Evolutionary conservation across 2,797 vertebrate genomes (phyloP), one percentile per base, ranked within the genome.

Genomic region (Pelodytes ibericus): DNA sequence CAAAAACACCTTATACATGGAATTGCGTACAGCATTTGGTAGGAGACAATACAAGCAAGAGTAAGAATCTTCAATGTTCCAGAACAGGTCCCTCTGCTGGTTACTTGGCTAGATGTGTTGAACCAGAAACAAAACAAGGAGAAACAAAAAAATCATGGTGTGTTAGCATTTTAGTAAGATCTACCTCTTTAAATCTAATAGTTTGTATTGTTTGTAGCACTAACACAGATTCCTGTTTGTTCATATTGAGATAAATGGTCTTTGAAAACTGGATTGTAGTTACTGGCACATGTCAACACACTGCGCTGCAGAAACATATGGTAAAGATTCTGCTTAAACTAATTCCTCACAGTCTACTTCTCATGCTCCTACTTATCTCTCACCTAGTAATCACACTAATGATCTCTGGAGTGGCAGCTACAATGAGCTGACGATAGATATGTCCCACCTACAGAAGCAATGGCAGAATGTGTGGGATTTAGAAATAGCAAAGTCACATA

Each of bases 321-420:
- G 77, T 62, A 78, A 68, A 73, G 30, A 62, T 67, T 72, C 63
- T 13, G 24, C 26, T 27, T 62, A 69, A 57, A 8, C 57, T 63
- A 72, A 79, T 69, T 69, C 71, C 58, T 33, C 51, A 25, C 25
- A 56, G 71, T 73, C 77, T 74, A 36, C 66, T 53, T 68, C 56
- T 67, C 44, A 53, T 36, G 56, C 63, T 68, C 56, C 30, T 62
- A 73, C 72, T 63, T 56, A 68, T 73, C 63, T 61, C 41, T 69
- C 77, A 73, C 77, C 71, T 63, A 27, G 64, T 79, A 69, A 79
- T 79, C 63, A 73, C 70, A 47, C 56, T 79, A 79, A 73, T 62
- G 44, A 72, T 72, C 41, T 51, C 58, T 61, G 49, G 64, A 68
- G 57, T 72, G 70, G 56, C 64, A 66, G 64, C 63, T 72, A 53